A percentile compares a stretch with the other conserved stretches of the same genome.
phyloP scores from a whole-genome alignment of 2,888 invertebrate genomes.

The Eupithecia dodoneata region DNA sequence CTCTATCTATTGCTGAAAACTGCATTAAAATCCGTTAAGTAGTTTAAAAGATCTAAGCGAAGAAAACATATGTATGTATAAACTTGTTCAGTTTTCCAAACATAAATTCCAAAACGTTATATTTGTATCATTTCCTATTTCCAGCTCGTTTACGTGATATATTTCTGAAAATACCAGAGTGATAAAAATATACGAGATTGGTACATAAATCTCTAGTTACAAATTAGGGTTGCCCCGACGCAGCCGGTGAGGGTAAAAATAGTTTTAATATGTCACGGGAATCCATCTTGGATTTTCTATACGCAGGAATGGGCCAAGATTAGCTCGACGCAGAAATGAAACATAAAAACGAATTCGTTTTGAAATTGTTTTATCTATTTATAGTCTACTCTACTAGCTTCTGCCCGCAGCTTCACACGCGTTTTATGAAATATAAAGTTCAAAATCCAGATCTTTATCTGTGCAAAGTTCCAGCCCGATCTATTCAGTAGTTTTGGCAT shows the following conservation, averaged over 20 bases:
- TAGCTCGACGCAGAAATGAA: neutral
- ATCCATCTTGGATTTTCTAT: constrained; percentile 16
- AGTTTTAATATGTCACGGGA: constrained; percentile 28
- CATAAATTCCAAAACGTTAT: neutral
- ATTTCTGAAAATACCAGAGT: constrained; percentile 7
- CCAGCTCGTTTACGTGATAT: neutral
- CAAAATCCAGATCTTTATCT: too few relatives aligned
- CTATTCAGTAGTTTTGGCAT: too few relatives aligned
- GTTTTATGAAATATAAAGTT: too few relatives aligned
- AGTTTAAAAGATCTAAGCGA: too few relatives aligned
- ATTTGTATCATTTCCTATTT: neutral
- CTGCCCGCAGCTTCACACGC: too few relatives aligned
- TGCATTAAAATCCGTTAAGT: too few relatives aligned
- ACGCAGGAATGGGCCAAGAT: neutral
- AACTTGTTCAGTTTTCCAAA: neutral
- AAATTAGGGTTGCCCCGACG: constrained; percentile 52
- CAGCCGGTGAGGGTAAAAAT: constrained; percentile 37
- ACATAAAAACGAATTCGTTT: neutral
- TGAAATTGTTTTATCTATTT: neutral
- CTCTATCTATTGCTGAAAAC: too few relatives aligned
- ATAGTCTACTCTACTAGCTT: neutral
- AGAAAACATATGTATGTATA: too few relatives aligned
- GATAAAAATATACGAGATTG: constrained; percentile 23
- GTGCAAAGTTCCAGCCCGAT: too few relatives aligned
- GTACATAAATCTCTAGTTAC: constrained; percentile 60